Evolutionary conservation across 2,888 invertebrate genomes (phyloP), one percentile per base, ranked within the genome.

Genomic region (Cheilosia urbana): DNA sequence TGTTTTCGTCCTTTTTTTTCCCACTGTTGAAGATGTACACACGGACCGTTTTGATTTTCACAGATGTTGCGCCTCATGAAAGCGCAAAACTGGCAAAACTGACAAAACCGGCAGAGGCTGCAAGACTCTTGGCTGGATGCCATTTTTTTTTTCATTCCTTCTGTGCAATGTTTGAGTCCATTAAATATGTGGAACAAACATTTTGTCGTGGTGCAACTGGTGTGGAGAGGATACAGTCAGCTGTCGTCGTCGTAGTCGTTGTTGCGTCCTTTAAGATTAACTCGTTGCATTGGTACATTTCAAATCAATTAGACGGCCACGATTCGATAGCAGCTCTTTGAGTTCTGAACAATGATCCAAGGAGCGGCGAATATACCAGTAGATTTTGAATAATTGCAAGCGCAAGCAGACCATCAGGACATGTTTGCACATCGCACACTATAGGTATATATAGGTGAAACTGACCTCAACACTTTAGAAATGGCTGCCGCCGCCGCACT

Each of bases 121-220:
- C 13, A 13, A 37, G 66, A 60, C 37, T 63, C 42, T 79, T 83
- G 72, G 83, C 79, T 57, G 55, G 58, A 68, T 63, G 78, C 83
- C 83, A 79, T 37, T 13, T 81, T 63, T 49, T 17, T 63, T 13
- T 34, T 13, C 21, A 51, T 60, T 60, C 34, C 37, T 24, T 9
- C 55, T 71, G 73, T 45, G 69, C 68, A 62, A 13, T 81, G 65
- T 65, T 45, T 58, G 63, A 71, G 58, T 71, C 65, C 58, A 77
- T 71, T 82, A 71, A 82, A 60, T 58, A 71, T 68, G 62, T 37
- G 62, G 62, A 45, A 75, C 40, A 30, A 37, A 34, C 13, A 57
- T 81, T 71, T 80, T 11, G 45, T 63, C 51, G 58, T 76, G 42
- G 58, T 76, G 42, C 69, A 81, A 81, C 81, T 69, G 27, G 63